Conservation (phyloP, 2,797 vertebrate species). For the Hemitrygon akajei region DNA sequence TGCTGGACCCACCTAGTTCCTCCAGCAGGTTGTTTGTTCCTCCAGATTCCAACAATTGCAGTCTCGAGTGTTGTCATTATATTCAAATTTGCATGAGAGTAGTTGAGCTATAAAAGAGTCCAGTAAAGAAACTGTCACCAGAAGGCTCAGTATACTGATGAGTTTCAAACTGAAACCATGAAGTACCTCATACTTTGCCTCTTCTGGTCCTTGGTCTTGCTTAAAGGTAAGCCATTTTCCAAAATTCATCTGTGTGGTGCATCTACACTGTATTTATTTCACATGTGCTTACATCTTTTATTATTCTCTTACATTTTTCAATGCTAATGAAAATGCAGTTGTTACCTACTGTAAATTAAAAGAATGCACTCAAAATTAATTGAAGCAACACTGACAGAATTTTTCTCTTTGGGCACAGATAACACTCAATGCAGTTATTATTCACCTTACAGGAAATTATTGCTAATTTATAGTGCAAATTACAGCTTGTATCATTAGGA, state of each 20-base stretch:
- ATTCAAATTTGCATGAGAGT: conserved; percentile 3
- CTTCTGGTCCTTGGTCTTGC: not conserved
- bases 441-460: not conserved
- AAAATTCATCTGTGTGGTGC: not conserved
- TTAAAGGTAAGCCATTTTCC: conserved; percentile 13
- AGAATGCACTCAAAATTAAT: not conserved
- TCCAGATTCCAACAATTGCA: too few species aligned
- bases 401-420: not conserved
- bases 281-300: not conserved
- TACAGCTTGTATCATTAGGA: not conserved
- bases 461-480: not conserved
- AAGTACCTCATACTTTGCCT: not conserved
- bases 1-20: too few species aligned
- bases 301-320: not conserved
- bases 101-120: conserved; percentile 1
- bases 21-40: too few species aligned
- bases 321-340: not conserved
- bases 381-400: too few species aligned
- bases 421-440: not conserved
- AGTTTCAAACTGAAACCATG: not conserved
- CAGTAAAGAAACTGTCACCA: not conserved
- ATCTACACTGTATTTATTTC: not conserved
- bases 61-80: not conserved
- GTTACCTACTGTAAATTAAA: not conserved
- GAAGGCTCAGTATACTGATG: not conserved